These are phyloP conservation scores for Lepus townsendii DNA, from an alignment of 2,797 vertebrate genomes.

Conservation along the genomic window DNA sequence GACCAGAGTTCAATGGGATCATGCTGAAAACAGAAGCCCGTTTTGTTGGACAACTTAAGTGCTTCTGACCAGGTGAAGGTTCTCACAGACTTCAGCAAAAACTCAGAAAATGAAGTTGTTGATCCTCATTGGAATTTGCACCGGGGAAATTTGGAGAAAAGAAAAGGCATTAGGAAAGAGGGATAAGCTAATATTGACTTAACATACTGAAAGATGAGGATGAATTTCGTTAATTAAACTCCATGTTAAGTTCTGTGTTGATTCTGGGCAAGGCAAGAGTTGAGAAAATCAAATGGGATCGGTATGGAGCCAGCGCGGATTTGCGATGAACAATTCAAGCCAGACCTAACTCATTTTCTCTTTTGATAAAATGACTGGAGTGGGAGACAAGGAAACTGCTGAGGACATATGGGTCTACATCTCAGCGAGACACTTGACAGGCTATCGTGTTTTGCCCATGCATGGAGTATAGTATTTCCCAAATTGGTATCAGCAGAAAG, in stretches of 20 bases:
- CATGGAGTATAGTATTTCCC: slow-evolving; percentile 65
- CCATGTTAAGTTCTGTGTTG: slow-evolving; percentile 67
- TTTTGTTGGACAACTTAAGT: neutral
- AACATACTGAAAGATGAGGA: slow-evolving; percentile 7
- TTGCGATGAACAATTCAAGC: slow-evolving; percentile 71
- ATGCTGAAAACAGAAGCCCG: neutral
- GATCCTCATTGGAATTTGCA: neutral
- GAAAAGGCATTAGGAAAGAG: neutral
- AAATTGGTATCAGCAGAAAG: slow-evolving; percentile 73
- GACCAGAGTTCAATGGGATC: neutral
- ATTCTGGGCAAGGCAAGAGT: slow-evolving; percentile 65
- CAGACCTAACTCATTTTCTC: slow-evolving; percentile 75
- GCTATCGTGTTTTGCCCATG: slow-evolving; percentile 64
- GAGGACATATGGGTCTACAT: slow-evolving; percentile 71
- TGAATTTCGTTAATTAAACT: slow-evolving; percentile 56
- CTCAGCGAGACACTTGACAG: slow-evolving; percentile 70
- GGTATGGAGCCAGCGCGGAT: slow-evolving; percentile 56
- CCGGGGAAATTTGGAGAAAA: neutral
- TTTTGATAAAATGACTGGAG: slow-evolving; percentile 77
- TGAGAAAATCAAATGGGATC: slow-evolving; percentile 70
- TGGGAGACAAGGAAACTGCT: slow-evolving; percentile 62
- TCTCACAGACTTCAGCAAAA: neutral
- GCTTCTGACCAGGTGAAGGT: neutral
- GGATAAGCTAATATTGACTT: slow-evolving; percentile 56
- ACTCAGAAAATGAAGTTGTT: neutral